Evolutionary conservation across 2,797 vertebrate genomes (phyloP).

Genomic region (Cynopterus sphinx): DNA sequence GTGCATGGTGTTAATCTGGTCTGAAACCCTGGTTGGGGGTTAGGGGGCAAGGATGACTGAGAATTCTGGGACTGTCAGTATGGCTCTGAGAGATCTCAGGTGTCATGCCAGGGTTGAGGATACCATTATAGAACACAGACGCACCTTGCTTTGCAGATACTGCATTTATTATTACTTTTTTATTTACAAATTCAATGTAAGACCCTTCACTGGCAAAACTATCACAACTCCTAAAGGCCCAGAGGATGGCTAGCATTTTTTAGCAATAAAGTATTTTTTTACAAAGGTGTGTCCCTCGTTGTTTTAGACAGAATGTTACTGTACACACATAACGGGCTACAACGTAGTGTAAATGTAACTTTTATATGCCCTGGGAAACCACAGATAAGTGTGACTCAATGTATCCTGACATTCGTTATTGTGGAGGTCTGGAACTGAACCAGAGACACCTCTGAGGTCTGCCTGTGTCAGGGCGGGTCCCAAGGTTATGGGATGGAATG

Average conservation of each 20-base stretch:
- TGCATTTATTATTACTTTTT: background rate
- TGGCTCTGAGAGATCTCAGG: background rate
- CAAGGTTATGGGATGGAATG: background rate
- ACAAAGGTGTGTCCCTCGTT: background rate
- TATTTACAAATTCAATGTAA: background rate
- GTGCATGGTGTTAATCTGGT: background rate
- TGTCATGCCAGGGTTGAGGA: background rate
- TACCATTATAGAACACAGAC: background rate
- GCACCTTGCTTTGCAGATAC: background rate
- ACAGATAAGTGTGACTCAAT: background rate
- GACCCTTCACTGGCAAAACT: background rate
- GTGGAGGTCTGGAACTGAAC: background rate
- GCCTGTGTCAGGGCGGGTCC: background rate
- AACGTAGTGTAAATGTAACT: background rate
- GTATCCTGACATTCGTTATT: background rate
- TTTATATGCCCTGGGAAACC: background rate
- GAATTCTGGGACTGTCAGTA: background rate
- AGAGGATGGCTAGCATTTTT: background rate
- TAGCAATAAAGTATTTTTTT: background rate
- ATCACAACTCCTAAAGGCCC: background rate
- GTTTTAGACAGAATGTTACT: too few relatives aligned
- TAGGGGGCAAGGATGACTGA: background rate
- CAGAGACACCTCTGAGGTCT: accelerated
- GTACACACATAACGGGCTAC: background rate
- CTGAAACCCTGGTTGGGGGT: background rate